Evolutionary conservation across 2,113 vertebrate species (phyloP), one percentile per base, ranked within the genome.

Genomic region (Neogobius melanostomus): DNA sequence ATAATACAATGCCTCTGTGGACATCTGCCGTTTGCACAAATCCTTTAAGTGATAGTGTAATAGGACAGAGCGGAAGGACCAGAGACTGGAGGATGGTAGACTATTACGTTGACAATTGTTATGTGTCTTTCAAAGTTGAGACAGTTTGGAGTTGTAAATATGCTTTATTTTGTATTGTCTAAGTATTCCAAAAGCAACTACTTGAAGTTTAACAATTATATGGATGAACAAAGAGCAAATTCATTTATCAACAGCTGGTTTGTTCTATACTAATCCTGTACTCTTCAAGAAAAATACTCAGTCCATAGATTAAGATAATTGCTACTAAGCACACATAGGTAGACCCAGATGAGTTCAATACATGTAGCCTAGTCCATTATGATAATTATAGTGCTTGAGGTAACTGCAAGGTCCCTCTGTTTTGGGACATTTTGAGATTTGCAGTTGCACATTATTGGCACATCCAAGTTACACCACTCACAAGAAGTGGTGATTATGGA

Each of bases 321-420:
- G 54, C 72, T 89, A 87, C 82, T 70, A 69, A 72, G 42, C 83
- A 80, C 74, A 80, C 71, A 82, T 82, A 90, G 82, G 74, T 82
- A 56, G 63, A 12, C 68, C 89, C 67, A 74, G 87, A 73, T 78
- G 86, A 53, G 68, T 69, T 81, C 74, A 80, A 84, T 85, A 82
- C 82, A 87, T 81, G 78, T 84, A 85, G 68, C 79, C 83, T 15
- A 79, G 84, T 86, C 82, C 87, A 89, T 85, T 88, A 86, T 85
- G 85, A 87, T 87, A 87, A 91, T 91, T 87, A 92, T 72, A 87
- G 87, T 80, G 86, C 79, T 81, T 89, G 83, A 87, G 80, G 87
- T 87, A 88, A 85, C 79, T 90, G 88, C 80, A 83, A 80, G 81
- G 84, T 88, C 77, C 82, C 80, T 76, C 76, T 77, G 68, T 85